Conservation (phyloP, 2,888 invertebrate species). For the Standfussiana lucernea region DNA sequence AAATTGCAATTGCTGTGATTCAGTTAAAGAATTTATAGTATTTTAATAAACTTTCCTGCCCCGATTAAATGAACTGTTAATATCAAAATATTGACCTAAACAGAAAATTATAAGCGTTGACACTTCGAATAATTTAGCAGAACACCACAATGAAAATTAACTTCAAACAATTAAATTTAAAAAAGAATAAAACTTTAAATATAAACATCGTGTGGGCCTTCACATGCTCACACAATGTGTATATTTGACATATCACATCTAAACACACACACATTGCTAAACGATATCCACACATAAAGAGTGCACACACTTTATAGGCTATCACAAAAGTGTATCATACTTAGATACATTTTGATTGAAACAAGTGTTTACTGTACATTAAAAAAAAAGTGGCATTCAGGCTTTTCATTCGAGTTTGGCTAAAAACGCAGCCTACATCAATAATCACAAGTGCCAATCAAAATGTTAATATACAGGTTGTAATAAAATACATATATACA, state of each 20-base stretch:
- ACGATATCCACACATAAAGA: neutral
- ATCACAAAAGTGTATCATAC: neutral
- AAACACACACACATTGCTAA: conserved; percentile 3
- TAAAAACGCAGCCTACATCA: neutral
- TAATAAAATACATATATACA: conserved; percentile 53
- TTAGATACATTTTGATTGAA: conserved; percentile 21
- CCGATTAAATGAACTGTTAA: neutral
- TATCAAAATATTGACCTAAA: neutral
- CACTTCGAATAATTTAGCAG: conserved; percentile 46
- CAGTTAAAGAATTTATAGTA: neutral
- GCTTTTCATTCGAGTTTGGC: neutral
- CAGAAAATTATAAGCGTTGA: neutral
- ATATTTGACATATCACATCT: conserved; percentile 1
- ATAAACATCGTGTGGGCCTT: conserved; percentile 17
- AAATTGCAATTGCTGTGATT: neutral
- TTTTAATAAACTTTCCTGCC: neutral
- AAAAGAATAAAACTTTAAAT: neutral
- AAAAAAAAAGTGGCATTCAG: no score
- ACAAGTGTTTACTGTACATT: conserved; percentile 12
- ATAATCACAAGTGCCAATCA: conserved; percentile 15
- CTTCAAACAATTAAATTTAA: neutral
- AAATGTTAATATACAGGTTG: conserved; percentile 39
- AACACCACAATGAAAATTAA: neutral
- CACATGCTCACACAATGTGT: conserved; percentile 1
- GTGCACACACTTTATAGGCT: neutral